Evolutionary conservation across 2,888 invertebrate species (phyloP).

Genomic region (Muscina levida): DNA sequence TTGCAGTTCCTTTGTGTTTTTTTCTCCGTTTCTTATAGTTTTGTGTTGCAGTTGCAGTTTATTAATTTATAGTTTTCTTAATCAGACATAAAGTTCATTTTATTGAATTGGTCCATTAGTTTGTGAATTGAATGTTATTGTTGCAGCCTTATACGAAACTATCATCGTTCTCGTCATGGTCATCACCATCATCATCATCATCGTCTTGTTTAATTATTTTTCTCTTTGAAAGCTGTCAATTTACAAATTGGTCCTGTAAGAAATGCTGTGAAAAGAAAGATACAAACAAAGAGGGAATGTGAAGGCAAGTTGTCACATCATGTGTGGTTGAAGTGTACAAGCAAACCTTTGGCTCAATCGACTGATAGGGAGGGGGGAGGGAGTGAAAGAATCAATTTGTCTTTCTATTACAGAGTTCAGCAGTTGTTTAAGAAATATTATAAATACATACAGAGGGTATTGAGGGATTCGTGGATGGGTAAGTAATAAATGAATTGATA

Average conservation of each 20-base stretch:
- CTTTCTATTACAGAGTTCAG: too few species aligned
- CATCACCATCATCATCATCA: too few species aligned
- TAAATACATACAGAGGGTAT: too few species aligned
- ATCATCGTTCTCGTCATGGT: too few species aligned
- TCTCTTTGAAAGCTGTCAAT: conserved; percentile 33
- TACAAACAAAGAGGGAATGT: background rate
- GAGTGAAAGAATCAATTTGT: too few species aligned
- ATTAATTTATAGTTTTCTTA: conserved; percentile 27
- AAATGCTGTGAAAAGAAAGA: conserved; percentile 3
- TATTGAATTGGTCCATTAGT: conserved; percentile 23
- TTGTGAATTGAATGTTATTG: background rate
- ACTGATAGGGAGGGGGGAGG: too few species aligned
- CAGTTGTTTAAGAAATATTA: too few species aligned
- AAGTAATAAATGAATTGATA: too few species aligned
- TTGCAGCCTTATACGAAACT: conserved; percentile 4
- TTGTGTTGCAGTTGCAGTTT: conserved; percentile 4
- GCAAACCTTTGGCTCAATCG: conserved; percentile 24
- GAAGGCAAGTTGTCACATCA: background rate
- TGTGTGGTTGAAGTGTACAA: background rate
- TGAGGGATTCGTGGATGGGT: too few species aligned
- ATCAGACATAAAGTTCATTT: conserved; percentile 18
- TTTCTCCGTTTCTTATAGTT: background rate
- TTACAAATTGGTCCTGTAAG: conserved; percentile 33
- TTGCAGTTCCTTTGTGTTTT: background rate
- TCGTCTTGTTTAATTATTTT: conserved; percentile 11